These are phyloP conservation scores for Lucilia sericata DNA, from an alignment of 1,140 invertebrate species.

Conservation along the genomic window DNA sequence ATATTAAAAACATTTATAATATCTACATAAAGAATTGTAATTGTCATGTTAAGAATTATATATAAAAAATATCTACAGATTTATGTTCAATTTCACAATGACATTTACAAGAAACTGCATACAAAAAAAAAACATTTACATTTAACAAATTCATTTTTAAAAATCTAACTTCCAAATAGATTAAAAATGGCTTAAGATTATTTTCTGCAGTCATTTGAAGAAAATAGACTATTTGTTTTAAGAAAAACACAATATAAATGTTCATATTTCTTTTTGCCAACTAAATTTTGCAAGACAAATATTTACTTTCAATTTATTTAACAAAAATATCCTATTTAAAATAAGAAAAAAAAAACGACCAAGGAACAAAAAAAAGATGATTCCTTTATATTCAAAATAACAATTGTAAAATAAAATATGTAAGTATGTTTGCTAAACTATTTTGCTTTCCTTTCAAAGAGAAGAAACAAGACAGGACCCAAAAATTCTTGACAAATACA, in stretches of 20 bases:
- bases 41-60: too few relatives aligned
- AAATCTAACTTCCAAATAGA: too few relatives aligned
- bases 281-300: constrained; percentile 8
- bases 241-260: neutral
- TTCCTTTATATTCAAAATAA: neutral
- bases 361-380: neutral
- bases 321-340: neutral
- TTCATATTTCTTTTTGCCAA: neutral
- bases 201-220: too few relatives aligned
- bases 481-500: neutral
- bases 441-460: neutral
- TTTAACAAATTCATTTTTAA: too few relatives aligned
- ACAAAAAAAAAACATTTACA: too few relatives aligned
- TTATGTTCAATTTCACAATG: too few relatives aligned
- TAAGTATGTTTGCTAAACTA: constrained; percentile 14
- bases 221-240: neutral
- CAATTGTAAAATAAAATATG: neutral
- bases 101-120: too few relatives aligned
- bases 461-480: neutral
- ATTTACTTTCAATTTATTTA: constrained; percentile 27
- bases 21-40: too few relatives aligned
- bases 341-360: neutral
- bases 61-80: too few relatives aligned
- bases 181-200: too few relatives aligned
- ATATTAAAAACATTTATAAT: too few relatives aligned